Evolutionary conservation across 2,888 invertebrate genomes (phyloP).

Genomic region (Pediacus dermestoides): DNA sequence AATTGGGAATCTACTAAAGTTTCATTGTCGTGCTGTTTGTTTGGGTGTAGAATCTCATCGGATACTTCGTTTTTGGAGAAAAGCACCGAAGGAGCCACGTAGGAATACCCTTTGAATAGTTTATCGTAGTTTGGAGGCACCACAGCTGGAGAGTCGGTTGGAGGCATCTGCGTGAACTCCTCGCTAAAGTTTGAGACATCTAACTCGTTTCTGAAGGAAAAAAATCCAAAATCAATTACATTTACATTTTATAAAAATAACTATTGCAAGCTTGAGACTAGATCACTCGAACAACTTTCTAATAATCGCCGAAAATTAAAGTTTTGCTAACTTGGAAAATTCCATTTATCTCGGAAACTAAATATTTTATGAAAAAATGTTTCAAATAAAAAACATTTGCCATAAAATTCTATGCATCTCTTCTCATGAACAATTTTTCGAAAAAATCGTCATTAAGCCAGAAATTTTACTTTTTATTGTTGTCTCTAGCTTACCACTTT

Average conservation of each 20-base stretch:
- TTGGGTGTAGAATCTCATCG: constrained; percentile 64
- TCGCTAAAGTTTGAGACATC: constrained; percentile 96
- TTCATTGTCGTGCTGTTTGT: constrained; percentile 49
- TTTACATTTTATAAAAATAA: too few relatives aligned
- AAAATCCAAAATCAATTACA: constrained; percentile 10
- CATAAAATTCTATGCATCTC: too few relatives aligned
- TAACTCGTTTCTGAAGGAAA: constrained; percentile 62
- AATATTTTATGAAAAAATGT: too few relatives aligned
- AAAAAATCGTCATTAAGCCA: too few relatives aligned
- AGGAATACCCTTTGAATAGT: constrained; percentile 91
- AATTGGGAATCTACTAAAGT: constrained; percentile 39
- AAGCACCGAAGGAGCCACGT: constrained; percentile 87
- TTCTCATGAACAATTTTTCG: too few relatives aligned
- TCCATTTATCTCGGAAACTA: too few relatives aligned
- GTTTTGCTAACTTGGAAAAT: too few relatives aligned
- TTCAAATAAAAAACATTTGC: too few relatives aligned
- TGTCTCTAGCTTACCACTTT: neutral
- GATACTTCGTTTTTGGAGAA: constrained; percentile 77
- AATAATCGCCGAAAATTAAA: too few relatives aligned
- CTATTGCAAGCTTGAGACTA: too few relatives aligned
- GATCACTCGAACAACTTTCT: too few relatives aligned
- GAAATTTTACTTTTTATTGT: constrained; percentile 7
- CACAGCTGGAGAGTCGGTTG: constrained; percentile 88
- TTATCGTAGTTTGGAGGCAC: constrained; percentile 82
- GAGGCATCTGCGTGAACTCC: constrained; percentile 91